A percentile compares a stretch with the other conserved stretches of the same genome.
Evolutionary conservation across 1,140 invertebrate species (phyloP).

Genomic region (Saccostrea cuccullata): DNA sequence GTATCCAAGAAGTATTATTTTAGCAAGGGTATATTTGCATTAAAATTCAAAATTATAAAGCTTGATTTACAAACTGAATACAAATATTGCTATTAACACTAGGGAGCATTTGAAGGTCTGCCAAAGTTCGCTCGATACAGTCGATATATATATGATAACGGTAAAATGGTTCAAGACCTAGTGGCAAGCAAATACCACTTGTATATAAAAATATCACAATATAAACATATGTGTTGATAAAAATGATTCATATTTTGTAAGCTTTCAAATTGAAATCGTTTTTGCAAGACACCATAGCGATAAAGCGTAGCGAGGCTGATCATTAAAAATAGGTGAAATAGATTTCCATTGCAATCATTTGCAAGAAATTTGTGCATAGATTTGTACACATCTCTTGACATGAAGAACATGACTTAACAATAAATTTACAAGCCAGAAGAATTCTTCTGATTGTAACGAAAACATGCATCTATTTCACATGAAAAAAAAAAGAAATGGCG

Average conservation of each 20-base stretch:
- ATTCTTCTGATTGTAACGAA: neutral
- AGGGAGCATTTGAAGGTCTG: neutral
- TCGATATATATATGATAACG: conserved; percentile 30
- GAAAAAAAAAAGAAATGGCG: neutral
- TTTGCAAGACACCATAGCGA: too few relatives aligned
- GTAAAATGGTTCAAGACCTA: neutral
- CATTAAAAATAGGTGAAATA: neutral
- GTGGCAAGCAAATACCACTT: conserved; percentile 8
- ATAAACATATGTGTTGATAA: conserved; percentile 25
- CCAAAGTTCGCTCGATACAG: conserved; percentile 1
- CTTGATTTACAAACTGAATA: neutral
- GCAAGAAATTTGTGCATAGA: neutral
- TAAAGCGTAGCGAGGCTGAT: neutral
- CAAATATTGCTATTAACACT: conserved; percentile 6
- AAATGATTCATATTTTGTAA: conserved; percentile 28
- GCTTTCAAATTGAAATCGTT: neutral
- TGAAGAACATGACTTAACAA: neutral
- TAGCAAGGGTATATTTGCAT: neutral
- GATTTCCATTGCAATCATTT: neutral
- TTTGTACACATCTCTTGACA: neutral
- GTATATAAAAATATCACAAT: conserved; percentile 1
- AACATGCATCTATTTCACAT: conserved; percentile 14
- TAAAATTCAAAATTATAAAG: neutral
- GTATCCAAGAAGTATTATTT: neutral
- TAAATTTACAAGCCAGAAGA: neutral